Evolutionary conservation across 2,888 invertebrate genomes (phyloP), one percentile per base, ranked within the genome.

Genomic region (Macrosoma leucophasiata): DNA sequence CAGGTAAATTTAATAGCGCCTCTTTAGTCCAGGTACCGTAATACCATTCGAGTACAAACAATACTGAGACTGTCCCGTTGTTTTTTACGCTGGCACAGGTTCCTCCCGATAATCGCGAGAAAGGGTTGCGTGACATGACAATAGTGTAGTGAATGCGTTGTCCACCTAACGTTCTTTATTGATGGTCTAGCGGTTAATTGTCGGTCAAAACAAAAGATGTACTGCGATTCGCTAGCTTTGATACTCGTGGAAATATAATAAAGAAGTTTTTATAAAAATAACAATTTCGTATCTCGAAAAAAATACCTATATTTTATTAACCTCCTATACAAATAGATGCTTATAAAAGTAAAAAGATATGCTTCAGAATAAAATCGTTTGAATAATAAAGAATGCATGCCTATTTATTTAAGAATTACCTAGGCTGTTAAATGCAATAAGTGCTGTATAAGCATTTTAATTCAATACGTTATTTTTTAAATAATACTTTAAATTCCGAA

Each of bases 181-280:
- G 58, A 55, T 50, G 50, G 50, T 47, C 48, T 49, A 54, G 62
- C 49, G 64, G 65, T 67, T 70, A 66, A 67, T 72, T 69, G 62
- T 55, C 50, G 49, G 58, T 46, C 63, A 64, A 69, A 73, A 72
- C 63, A 74, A 57, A 33, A 61, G 43, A 38, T 50, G 13, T 48
- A 54, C 28, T 29, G 12, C 29, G 39, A 19, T 13, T 4, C 4
- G 33, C 9, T n/a, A 10, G 7, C 35, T 34, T 62, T 58, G 60
- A 60, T 55, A 54, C 50, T 58, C 46, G 29, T 18, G 0, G 17
- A 7, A 17, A 17, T 4, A 7, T 17, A 5, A 17, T n/a, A 25
- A 3, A 13, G 14, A 13, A 14, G 5, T 26, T 5, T 15, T 17
- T 17, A 17, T 17, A 5, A 5, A 17, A 17, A 4, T 17, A 7